These are phyloP conservation scores for Metacarcinus magister DNA, from an alignment of 2,888 invertebrate species.

Conservation along the genomic window DNA sequence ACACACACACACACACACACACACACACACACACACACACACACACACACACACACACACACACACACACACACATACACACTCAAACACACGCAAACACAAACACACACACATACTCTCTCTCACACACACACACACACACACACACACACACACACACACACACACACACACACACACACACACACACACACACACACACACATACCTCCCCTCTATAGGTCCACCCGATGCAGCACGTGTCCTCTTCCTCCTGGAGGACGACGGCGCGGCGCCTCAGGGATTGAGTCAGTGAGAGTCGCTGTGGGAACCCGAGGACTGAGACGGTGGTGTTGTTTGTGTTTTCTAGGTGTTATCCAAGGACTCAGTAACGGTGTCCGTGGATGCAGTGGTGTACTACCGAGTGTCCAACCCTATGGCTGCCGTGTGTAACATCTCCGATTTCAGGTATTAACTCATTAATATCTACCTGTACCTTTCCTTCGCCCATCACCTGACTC, in stretches of 20 bases:
- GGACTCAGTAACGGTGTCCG: conserved; percentile 84
- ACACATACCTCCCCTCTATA: neutral
- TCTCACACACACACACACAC: neutral
- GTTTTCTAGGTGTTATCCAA: conserved; percentile 82
- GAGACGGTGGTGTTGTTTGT: conserved; percentile 81
- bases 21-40: conserved; percentile 46
- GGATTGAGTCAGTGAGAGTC: neutral
- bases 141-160: too few species aligned
- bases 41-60: conserved; percentile 27
- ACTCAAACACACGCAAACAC: too few species aligned
- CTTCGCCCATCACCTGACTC: conserved; percentile 68
- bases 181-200: conserved; percentile 26
- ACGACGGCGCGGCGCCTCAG: conserved; percentile 30
- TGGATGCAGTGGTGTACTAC: conserved; percentile 84
- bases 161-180: conserved; percentile 9
- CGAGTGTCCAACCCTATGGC: conserved; percentile 86
- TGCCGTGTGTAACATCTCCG: conserved; percentile 87
- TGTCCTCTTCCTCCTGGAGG: conserved; percentile 34
- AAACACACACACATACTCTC: too few species aligned
- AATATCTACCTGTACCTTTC: conserved; percentile 53
- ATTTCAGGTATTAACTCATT: conserved; percentile 84
- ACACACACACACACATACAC: conserved; percentile 7
- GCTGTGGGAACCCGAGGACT: conserved; percentile 67
- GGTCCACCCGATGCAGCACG: neutral
- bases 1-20: conserved; percentile 53